Evolutionary conservation across 2,888 invertebrate species (phyloP), one percentile per base, ranked within the genome.

Genomic region (Brachylomia viminalis): DNA sequence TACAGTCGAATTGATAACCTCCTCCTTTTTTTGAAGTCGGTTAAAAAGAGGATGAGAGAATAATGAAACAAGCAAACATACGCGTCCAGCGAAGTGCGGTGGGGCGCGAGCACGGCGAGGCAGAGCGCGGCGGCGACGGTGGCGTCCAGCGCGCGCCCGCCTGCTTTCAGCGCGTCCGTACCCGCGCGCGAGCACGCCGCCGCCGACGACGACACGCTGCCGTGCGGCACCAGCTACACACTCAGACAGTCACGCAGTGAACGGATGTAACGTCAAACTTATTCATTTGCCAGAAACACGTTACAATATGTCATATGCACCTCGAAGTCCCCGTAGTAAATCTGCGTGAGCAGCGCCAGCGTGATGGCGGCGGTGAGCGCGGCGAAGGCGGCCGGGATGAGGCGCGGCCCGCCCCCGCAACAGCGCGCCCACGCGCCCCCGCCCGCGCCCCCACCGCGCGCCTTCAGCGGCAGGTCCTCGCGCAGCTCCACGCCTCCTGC

Each of bases 111-210:
- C 54, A 98, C 97, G 67, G 98, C 97, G 85, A 98, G 97, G 93
- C 98, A 98, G 77, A 98, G 97, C 61, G 98, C 97, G 69, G 98
- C 97, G 54, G 98, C 98, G 72, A 98, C 97, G 52, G 98, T 98
- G 74, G 98, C 98, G 96, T 98, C 98, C 0, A 98, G 96, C 42
- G 98, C 97, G 93, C 97, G 97, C n/a, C 98, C 98, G 97, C 98
- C 95, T 97, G 97, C 75, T 92, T 97, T 97, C 87, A 98, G 95
- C 88, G 97, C 96, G 87, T 96, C 96, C 27, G 97, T 97, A 67
- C 98, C 98, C 75, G 98, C 97, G 87, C 97, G 95, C 42, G 98
- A 98, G 95, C 98, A 98, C 90, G 97, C 97, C 84, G 97, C 96
- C 89, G 97, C 98, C 58, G 98, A 98, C 66, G 98, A 97, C 33